These are phyloP conservation scores for Cistogaster globosa DNA, from an alignment of 2,888 invertebrate genomes.

Conservation along the genomic window DNA sequence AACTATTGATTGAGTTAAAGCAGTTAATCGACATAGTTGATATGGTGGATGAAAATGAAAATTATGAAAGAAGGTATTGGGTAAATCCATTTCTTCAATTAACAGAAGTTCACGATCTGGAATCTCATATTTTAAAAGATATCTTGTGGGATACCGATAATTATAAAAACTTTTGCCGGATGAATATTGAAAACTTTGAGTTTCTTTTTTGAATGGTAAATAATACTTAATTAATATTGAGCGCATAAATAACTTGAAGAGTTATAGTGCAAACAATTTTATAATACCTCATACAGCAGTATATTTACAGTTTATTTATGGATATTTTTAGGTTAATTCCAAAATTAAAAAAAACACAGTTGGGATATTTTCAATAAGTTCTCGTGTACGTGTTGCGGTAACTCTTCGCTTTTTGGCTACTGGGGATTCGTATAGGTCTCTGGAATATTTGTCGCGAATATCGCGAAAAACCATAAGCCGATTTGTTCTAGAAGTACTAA, in stretches of 20 bases:
- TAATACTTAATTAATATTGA: background rate
- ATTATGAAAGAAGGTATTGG: background rate
- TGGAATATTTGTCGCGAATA: too few relatives aligned
- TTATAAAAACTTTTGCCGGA: background rate
- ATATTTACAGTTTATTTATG: too few relatives aligned
- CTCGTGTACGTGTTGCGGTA: background rate
- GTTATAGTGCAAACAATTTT: too few relatives aligned
- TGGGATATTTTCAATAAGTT: conserved; percentile 1
- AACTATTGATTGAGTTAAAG: conserved; percentile 9
- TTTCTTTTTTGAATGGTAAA: background rate
- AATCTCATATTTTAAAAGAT: conserved; percentile 4
- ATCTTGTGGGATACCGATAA: background rate
- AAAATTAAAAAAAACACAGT: conserved; percentile 30
- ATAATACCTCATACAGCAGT: too few relatives aligned
- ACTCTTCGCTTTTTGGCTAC: conserved; percentile 1
- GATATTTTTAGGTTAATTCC: background rate
- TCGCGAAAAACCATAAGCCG: conserved; percentile 2
- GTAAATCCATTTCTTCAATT: conserved; percentile 1
- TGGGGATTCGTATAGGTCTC: background rate
- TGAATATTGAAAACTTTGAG: conserved; percentile 1
- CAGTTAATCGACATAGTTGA: background rate
- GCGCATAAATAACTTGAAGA: too few relatives aligned
- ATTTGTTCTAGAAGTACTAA: conserved; percentile 4
- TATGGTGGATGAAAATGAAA: background rate
- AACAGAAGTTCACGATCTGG: background rate